Percentiles rank a stretch among this genome's conserved stretches.
Conservation (phyloP, 1,140 invertebrate genomes). For the Cherax destructor region DNA sequence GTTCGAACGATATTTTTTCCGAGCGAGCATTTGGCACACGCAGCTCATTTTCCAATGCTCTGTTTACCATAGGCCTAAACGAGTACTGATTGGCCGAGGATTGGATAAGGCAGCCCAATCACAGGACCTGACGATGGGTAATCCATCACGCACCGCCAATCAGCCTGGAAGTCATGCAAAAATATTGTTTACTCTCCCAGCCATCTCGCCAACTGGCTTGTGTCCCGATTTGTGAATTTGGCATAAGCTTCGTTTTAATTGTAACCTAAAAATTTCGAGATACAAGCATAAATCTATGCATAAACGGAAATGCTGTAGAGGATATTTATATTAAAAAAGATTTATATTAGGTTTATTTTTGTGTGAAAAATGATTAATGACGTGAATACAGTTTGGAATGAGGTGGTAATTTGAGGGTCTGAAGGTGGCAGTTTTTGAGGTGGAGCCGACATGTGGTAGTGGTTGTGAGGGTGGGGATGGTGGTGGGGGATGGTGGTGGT, state of each 20-base stretch:
- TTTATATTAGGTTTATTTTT: background rate
- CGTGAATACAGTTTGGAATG: background rate
- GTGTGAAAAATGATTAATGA: background rate
- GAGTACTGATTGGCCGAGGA: slow-evolving; percentile 37
- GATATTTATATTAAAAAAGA: background rate
- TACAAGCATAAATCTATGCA: too few species aligned
- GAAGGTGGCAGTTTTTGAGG: slow-evolving; percentile 14
- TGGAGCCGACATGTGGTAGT: slow-evolving; percentile 23
- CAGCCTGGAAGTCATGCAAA: slow-evolving; percentile 64
- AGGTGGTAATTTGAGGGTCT: slow-evolving; percentile 35
- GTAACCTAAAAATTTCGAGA: background rate
- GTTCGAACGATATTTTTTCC: too few species aligned
- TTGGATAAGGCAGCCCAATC: slow-evolving; percentile 60
- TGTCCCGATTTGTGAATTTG: background rate
- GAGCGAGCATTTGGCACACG: too few species aligned
- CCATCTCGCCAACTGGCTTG: slow-evolving; percentile 4
- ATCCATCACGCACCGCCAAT: slow-evolving; percentile 66
- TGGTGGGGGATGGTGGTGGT: background rate
- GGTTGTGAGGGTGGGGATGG: slow-evolving; percentile 9
- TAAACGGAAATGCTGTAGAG: too few species aligned
- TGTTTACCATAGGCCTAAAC: slow-evolving; percentile 46
- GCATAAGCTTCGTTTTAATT: slow-evolving; percentile 4
- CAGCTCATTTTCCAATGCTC: background rate
- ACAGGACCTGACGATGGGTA: slow-evolving; percentile 60
- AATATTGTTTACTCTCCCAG: slow-evolving; percentile 63